Percentiles rank a stretch among this genome's conserved stretches.
These are phyloP conservation scores for Drosophila tripunctata DNA, from an alignment of 2,888 invertebrate genomes.

Conservation along the genomic window DNA sequence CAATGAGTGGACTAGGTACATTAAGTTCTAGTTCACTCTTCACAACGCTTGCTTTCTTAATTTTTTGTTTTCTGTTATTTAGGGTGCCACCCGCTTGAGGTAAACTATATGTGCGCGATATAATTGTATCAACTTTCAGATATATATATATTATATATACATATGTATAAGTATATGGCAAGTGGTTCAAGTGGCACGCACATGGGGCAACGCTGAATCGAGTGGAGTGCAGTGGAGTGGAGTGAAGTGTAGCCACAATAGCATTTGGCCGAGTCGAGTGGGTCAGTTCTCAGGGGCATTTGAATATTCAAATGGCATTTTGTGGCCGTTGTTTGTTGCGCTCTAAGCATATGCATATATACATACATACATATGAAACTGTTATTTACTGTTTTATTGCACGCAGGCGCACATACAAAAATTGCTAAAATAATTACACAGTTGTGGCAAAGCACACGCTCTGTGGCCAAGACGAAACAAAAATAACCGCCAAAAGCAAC, in stretches of 20 bases:
- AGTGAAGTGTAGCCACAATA: constrained; percentile 24
- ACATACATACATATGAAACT: no score
- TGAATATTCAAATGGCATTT: constrained; percentile 74
- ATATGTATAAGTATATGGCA: not conserved
- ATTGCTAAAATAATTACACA: constrained; percentile 76
- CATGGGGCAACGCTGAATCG: constrained; percentile 25
- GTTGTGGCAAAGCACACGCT: constrained; percentile 46
- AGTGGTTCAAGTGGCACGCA: constrained; percentile 46
- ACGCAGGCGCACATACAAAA: constrained; percentile 73
- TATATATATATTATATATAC: not conserved
- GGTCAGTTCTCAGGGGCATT: constrained; percentile 72
- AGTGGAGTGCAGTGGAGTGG: no score
- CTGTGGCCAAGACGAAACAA: constrained; percentile 4
- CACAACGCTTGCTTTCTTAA: no score
- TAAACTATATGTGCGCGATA: constrained; percentile 17
- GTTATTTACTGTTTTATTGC: constrained; percentile 79
- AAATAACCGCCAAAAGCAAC: constrained; percentile 32
- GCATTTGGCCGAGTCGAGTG: constrained; percentile 43
- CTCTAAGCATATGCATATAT: constrained; percentile 76
- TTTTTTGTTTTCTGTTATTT: not conserved
- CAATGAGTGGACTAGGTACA: no score
- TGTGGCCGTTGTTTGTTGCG: constrained; percentile 57
- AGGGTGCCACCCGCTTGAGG: constrained; percentile 40
- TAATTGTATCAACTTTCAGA: constrained; percentile 6
- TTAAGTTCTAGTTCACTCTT: no score